Percentiles rank a stretch among this genome's conserved stretches.
Evolutionary conservation across 2,888 invertebrate genomes (phyloP).

Genomic region (Pandemis heparana): DNA sequence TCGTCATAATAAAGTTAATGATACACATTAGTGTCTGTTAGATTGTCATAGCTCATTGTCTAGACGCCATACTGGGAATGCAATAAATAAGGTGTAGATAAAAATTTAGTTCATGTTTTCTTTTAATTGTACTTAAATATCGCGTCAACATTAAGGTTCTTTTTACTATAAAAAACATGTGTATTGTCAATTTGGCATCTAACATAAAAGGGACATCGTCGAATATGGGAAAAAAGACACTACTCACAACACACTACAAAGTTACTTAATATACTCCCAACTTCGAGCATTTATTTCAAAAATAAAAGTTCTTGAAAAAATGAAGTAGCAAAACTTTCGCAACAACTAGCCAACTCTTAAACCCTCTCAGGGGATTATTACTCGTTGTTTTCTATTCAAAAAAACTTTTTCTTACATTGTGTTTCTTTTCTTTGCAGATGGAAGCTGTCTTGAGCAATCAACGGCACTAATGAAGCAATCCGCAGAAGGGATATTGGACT

Average conservation of each 20-base stretch:
- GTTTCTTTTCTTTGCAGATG: conserved; percentile 76
- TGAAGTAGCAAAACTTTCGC: conserved; percentile 16
- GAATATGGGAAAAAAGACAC: neutral
- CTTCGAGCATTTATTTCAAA: conserved; percentile 23
- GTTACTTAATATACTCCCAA: neutral
- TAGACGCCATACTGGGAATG: neutral
- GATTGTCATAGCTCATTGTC: conserved; percentile 6
- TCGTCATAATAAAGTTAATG: neutral
- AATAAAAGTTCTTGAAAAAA: conserved; percentile 15
- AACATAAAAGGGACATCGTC: neutral
- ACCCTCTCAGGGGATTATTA: conserved; percentile 25
- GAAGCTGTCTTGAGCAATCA: conserved; percentile 74
- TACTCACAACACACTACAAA: neutral
- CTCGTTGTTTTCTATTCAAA: conserved; percentile 35
- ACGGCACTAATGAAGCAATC: conserved; percentile 82
- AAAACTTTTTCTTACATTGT: conserved; percentile 48
- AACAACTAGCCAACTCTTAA: conserved; percentile 31
- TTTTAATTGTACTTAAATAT: too few relatives aligned
- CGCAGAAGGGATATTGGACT: conserved; percentile 80
- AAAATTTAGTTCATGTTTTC: too few relatives aligned
- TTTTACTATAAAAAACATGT: neutral
- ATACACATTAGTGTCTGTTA: neutral
- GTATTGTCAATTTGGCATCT: neutral
- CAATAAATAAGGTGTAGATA: neutral
- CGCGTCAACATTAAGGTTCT: neutral